Evolutionary conservation across 2,797 vertebrate genomes (phyloP).

Genomic region (Botia kubotai): DNA sequence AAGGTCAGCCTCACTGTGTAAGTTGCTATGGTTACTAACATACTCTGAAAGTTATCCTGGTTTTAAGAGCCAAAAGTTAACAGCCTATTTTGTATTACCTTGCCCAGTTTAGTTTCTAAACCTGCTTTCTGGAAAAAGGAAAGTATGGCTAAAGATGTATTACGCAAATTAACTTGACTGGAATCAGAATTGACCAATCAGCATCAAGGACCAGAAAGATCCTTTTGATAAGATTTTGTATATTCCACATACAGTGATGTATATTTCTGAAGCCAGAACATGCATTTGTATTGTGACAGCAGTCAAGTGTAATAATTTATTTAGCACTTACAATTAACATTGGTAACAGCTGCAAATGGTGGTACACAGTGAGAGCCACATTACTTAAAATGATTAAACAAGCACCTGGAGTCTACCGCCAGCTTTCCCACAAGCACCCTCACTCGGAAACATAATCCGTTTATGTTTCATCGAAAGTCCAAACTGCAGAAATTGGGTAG

Average conservation of each 20-base stretch:
- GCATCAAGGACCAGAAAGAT: not conserved
- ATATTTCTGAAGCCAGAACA: conserved; percentile 1
- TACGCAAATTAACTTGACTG: not conserved
- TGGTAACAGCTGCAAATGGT: conserved; percentile 10
- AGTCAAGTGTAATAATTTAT: conserved; percentile 17
- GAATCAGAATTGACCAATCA: not conserved
- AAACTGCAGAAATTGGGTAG: conserved; percentile 3
- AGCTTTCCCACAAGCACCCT: not conserved
- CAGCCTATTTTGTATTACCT: no score
- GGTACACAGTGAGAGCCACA: not conserved
- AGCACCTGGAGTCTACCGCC: conserved; percentile 6
- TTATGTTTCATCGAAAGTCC: not conserved
- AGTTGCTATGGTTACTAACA: no score
- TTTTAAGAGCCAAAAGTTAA: no score
- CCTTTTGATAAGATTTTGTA: conserved; percentile 7
- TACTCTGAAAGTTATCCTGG: no score
- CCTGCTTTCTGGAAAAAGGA: no score
- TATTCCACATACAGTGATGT: not conserved
- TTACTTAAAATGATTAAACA: conserved; percentile 12
- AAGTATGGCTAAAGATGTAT: not conserved
- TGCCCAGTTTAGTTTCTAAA: no score
- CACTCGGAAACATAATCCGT: not conserved
- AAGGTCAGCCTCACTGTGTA: no score
- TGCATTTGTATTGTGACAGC: not conserved
- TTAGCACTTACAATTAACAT: conserved; percentile 21